Evolutionary conservation across 2,113 vertebrate species (phyloP).

Genomic region (Sarotherodon lohbergeri): DNA sequence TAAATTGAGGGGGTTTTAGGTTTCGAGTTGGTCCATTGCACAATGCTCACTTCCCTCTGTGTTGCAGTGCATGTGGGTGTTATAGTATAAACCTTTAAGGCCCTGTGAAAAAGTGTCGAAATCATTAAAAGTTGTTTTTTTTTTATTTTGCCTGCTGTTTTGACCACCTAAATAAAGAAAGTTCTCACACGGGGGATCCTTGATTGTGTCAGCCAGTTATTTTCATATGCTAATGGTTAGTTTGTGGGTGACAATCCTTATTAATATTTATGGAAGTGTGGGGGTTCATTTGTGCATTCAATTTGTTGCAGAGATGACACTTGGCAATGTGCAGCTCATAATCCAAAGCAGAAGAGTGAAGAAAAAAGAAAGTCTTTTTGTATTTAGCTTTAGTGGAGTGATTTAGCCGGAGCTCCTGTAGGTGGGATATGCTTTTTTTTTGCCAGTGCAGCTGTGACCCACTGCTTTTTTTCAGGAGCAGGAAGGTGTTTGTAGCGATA

Average conservation of each 20-base stretch:
- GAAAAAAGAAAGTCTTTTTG: neutral
- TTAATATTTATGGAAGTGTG: constrained; percentile 39
- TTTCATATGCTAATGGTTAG: constrained; percentile 17
- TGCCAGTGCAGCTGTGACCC: neutral
- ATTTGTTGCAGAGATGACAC: neutral
- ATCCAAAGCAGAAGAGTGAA: constrained; percentile 8
- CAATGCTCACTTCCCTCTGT: neutral
- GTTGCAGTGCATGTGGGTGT: neutral
- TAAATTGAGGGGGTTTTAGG: constrained; percentile 68
- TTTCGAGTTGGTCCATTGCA: constrained; percentile 25
- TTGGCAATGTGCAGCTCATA: neutral
- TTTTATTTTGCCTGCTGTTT: neutral
- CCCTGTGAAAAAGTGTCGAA: neutral
- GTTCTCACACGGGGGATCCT: neutral
- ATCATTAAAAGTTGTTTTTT: neutral
- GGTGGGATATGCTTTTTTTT: neutral
- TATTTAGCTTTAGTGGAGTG: neutral
- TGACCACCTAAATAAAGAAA: neutral
- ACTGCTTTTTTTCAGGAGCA: neutral
- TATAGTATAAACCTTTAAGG: neutral
- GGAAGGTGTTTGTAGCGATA: neutral
- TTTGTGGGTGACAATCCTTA: constrained; percentile 5
- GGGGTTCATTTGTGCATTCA: neutral
- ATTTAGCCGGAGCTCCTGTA: neutral
- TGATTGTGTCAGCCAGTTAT: neutral